These are phyloP conservation scores for Paelopatides confundens DNA, from an alignment of 53 echinoderm and acorn worm species.

Conservation along the genomic window DNA sequence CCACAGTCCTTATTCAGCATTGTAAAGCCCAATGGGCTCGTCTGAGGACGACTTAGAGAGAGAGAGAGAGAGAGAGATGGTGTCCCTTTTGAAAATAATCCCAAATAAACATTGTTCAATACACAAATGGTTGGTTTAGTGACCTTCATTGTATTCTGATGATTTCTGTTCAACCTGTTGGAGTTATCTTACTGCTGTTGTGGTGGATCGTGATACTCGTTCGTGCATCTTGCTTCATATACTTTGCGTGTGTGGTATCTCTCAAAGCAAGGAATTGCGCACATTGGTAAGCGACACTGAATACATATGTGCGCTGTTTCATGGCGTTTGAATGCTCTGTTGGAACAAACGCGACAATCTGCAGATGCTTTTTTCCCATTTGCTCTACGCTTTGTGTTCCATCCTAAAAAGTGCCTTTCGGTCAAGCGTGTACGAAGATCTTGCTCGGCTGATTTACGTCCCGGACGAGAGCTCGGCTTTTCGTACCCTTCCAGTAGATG, in stretches of 20 bases:
- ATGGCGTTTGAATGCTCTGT: slow-evolving; percentile 11
- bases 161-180: too few relatives aligned
- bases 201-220: neutral
- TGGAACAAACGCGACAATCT: slow-evolving; percentile 7
- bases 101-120: neutral
- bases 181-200: neutral
- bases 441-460: neutral
- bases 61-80: too few relatives aligned
- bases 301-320: neutral
- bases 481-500: neutral
- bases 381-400: neutral
- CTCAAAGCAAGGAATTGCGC: neutral
- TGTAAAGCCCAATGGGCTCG: too few relatives aligned
- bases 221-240: neutral
- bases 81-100: neutral
- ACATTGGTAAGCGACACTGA: slow-evolving; percentile 17
- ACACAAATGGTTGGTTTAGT: neutral
- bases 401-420: neutral
- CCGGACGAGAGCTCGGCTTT: neutral
- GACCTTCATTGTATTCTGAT: neutral
- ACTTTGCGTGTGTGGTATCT: neutral
- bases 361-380: slow-evolving; percentile 1
- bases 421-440: neutral
- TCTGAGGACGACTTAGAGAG: too few relatives aligned
- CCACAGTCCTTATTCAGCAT: too few relatives aligned